These are phyloP conservation scores for Poecilia latipinna DNA, from an alignment of 2,113 vertebrate genomes.

Conservation along the genomic window DNA sequence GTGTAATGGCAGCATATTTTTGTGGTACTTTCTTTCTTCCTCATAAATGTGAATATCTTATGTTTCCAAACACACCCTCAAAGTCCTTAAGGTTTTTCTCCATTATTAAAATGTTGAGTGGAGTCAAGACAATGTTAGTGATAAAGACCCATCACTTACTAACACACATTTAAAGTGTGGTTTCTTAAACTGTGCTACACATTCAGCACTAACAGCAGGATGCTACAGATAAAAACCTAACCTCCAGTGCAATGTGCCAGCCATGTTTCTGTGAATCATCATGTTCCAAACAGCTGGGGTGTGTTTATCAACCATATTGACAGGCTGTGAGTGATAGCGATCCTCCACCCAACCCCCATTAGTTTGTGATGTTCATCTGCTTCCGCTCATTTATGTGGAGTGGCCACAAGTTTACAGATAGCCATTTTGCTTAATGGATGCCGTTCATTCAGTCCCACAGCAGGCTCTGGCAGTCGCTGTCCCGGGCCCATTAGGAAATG, in stretches of 20 bases:
- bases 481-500: slow-evolving; percentile 74
- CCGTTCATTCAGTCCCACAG: slow-evolving; percentile 59
- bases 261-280: slow-evolving; percentile 30
- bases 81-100: slow-evolving; percentile 11
- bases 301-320: slow-evolving; percentile 28
- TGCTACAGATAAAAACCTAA: not conserved
- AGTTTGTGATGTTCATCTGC: slow-evolving; percentile 54
- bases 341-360: slow-evolving; percentile 25
- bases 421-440: slow-evolving; percentile 68
- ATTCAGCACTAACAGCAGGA: not conserved
- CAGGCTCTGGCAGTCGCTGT: slow-evolving; percentile 61
- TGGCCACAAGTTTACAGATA: slow-evolving; percentile 63
- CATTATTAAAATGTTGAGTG: slow-evolving; percentile 23
- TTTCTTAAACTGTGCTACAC: not conserved
- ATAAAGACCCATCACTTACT: slow-evolving; percentile 30
- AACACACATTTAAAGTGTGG: slow-evolving; percentile 12
- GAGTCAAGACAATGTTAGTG: slow-evolving; percentile 51
- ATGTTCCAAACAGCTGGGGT: slow-evolving; percentile 37
- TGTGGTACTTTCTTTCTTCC: not conserved
- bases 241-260: slow-evolving; percentile 5
- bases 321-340: slow-evolving; percentile 30
- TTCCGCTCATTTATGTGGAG: slow-evolving; percentile 52
- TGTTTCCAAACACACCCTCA: not conserved
- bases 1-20: no score
- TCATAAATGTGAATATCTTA: not conserved